phyloP scores from a whole-genome alignment of 2,888 invertebrate genomes.

The Rotaria sp. region DNA sequence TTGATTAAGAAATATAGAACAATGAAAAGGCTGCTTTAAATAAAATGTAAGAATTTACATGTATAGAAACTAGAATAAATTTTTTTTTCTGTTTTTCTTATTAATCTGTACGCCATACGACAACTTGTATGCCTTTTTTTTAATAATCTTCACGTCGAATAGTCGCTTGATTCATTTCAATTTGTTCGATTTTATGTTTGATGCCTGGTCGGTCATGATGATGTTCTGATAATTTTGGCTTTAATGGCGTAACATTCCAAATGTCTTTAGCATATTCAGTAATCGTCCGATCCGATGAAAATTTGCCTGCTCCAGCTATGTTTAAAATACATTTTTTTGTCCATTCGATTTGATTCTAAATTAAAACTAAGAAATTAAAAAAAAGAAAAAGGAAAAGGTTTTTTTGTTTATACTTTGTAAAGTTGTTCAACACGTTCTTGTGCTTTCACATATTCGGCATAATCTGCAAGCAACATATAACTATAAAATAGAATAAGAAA shows the following conservation, averaged over 20 bases:
- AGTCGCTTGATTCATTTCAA: too few relatives aligned
- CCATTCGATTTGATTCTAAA: too few relatives aligned
- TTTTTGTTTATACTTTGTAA: slow-evolving; percentile 65
- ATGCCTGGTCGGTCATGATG: slow-evolving; percentile 32
- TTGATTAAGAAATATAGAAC: too few relatives aligned
- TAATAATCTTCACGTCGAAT: too few relatives aligned
- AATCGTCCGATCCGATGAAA: slow-evolving; percentile 84
- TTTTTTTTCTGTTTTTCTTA: too few relatives aligned
- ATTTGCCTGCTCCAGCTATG: slow-evolving; percentile 94
- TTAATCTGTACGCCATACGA: too few relatives aligned
- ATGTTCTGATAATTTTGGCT: slow-evolving; percentile 31
- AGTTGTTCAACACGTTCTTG: slow-evolving; percentile 79
- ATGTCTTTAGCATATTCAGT: slow-evolving; percentile 89
- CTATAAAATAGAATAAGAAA: slow-evolving; percentile 52
- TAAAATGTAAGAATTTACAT: too few relatives aligned
- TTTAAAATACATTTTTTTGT: slow-evolving; percentile 88
- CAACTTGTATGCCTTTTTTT: too few relatives aligned
- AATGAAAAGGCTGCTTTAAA: too few relatives aligned
- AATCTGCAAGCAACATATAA: slow-evolving; percentile 88
- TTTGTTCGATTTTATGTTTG: slow-evolving; percentile 27
- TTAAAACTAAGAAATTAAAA: too few relatives aligned
- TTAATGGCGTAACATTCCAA: slow-evolving; percentile 82
- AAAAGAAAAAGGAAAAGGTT: too few relatives aligned
- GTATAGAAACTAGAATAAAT: too few relatives aligned
- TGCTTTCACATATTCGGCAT: slow-evolving; percentile 79